Evolutionary conservation across 2,113 vertebrate genomes (phyloP).

Genomic region (Myrmecophaga tridactyla): DNA sequence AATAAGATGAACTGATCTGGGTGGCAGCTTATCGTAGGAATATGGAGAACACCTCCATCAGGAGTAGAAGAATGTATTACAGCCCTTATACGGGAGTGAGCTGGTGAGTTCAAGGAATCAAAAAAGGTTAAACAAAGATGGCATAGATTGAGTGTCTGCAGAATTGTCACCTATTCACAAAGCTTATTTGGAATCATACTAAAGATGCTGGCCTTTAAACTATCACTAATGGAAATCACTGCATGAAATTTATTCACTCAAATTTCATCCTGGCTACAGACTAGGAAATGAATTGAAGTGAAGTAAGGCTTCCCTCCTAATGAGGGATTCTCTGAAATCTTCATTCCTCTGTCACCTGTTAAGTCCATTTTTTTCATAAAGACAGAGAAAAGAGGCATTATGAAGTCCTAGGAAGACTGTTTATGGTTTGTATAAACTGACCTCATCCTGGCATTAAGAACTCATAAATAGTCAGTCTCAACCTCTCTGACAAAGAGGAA

Average conservation of each 20-base stretch:
- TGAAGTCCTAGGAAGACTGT: not conserved
- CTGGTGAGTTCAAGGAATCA: not conserved
- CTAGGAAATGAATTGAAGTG: not conserved
- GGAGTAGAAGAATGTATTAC: not conserved
- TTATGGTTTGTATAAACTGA: not conserved
- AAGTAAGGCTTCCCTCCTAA: not conserved
- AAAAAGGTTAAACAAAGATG: not conserved
- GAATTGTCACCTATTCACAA: not conserved
- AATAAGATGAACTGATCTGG: not conserved
- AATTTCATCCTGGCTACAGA: not conserved
- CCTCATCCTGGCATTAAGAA: not conserved
- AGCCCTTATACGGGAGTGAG: not conserved
- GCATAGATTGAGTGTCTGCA: fast-evolving
- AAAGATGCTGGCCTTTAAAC: not conserved
- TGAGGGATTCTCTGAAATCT: not conserved
- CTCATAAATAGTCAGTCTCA: not conserved
- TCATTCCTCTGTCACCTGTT: not conserved
- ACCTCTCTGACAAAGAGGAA: not conserved
- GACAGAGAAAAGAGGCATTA: not conserved
- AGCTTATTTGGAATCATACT: not conserved
- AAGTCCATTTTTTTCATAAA: not conserved
- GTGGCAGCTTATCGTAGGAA: fast-evolving
- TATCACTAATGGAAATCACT: not conserved
- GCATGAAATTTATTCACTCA: not conserved
- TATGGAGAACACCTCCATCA: not conserved